Evolutionary conservation across 2,888 invertebrate genomes (phyloP), one percentile per base, ranked within the genome.

Genomic region (Drosophila monieri): DNA sequence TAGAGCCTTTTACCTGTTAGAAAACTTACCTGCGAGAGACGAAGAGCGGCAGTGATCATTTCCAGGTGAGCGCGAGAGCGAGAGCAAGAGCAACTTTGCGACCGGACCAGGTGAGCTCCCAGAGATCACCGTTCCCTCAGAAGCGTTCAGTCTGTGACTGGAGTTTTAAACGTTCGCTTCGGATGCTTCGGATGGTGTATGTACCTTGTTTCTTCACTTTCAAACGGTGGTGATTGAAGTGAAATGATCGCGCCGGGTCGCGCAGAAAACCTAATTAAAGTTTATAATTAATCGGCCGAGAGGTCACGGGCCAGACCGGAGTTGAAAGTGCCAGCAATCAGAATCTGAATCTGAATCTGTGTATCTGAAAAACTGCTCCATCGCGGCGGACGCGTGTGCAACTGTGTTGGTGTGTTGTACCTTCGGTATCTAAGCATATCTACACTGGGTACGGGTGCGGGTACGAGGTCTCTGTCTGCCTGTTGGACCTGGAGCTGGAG

Each of bases 341-440:
- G 23, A 9, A 32, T 18, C 2, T 18, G 1, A 18, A 23, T 51
- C 54, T 47, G 44, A 21, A 23, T 37, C 15, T 23, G 15, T 47
- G 56, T 47, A 32, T 39, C 23, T 52, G 18, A 30, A 32, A 39
- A 15, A 35, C 14, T 21, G 21, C 23, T 47, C 14, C 6, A 18
- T 53, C 67, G 64, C 30, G 9, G 1, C 21, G 15, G 25, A 15
- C 14, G 37, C n/a, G 41, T 49, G 41, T 39, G 35, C 46, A 43
- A 30, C 49, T 46, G 35, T 21, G 48, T 48, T 32, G 52, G 30
- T 48, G 35, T 54, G 73, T 78, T 78, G 76, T 87, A 81, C 88
- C 81, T 87, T 87, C 60, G 81, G 88, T 85, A 80, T 75, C 77
- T 84, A 77, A 77, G 88, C 78, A 81, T 46, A 61, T 76, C 79